Percentiles rank a stretch among this genome's conserved stretches.
Conservation (phyloP, 1,140 invertebrate species). For the Aphelinus atriplicis region DNA sequence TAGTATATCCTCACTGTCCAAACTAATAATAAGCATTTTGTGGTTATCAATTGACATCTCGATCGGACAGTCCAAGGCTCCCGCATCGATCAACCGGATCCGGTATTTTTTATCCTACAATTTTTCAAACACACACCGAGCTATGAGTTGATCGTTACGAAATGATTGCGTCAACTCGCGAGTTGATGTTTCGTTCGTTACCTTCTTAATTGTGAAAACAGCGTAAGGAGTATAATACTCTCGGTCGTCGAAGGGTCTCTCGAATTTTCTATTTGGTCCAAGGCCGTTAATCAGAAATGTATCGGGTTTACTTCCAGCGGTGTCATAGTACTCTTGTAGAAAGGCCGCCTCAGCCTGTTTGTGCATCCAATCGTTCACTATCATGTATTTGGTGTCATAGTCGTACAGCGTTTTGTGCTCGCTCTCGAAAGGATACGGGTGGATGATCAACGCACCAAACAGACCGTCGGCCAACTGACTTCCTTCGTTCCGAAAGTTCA, state of each 20-base stretch:
- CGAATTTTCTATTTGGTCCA: constrained; percentile 70
- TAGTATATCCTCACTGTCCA: constrained; percentile 82
- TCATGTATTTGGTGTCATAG: constrained; percentile 76
- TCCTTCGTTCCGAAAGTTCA: not conserved
- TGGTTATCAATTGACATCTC: constrained; percentile 87
- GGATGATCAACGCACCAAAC: constrained; percentile 78
- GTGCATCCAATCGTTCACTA: constrained; percentile 78
- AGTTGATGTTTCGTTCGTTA: constrained; percentile 59
- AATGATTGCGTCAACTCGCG: constrained; percentile 65
- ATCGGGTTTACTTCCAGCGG: constrained; percentile 80
- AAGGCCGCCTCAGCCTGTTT: constrained; percentile 75
- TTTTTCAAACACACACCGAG: no score
- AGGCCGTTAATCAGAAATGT: constrained; percentile 82
- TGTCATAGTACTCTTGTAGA: constrained; percentile 79
- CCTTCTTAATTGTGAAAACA: constrained; percentile 38
- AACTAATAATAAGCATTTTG: constrained; percentile 78
- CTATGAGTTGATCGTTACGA: constrained; percentile 60
- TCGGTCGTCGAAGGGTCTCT: constrained; percentile 49
- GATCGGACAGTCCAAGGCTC: constrained; percentile 83
- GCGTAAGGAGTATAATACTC: constrained; percentile 44
- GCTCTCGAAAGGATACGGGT: constrained; percentile 69
- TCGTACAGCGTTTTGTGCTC: constrained; percentile 71
- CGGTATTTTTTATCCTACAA: constrained; percentile 62
- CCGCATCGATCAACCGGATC: constrained; percentile 89
- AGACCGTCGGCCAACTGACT: constrained; percentile 71